These are phyloP conservation scores for Halichoerus grypus DNA, from an alignment of 2,113 vertebrate genomes.

Conservation along the genomic window DNA sequence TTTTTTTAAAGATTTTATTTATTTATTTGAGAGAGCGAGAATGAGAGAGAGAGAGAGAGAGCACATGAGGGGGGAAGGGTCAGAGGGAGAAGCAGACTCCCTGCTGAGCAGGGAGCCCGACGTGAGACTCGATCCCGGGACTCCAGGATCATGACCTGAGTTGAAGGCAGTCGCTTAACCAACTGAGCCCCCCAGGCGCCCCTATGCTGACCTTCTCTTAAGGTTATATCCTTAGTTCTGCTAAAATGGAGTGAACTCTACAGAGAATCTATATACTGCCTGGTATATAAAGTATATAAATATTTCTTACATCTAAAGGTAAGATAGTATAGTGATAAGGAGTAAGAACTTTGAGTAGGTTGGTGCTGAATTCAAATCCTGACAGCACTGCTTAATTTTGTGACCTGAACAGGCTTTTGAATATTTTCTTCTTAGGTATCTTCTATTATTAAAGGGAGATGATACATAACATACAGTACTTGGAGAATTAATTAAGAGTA, in stretches of 20 bases:
- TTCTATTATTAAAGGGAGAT: not conserved
- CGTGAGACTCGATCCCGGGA: no score
- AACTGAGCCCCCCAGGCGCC: no score
- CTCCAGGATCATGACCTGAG: no score
- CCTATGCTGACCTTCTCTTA: not conserved
- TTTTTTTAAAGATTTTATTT: no score
- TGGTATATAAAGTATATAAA: not conserved
- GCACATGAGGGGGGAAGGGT: no score
- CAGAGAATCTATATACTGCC: not conserved
- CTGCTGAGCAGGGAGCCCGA: no score
- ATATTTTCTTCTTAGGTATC: conserved; percentile 7
- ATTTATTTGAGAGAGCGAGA: no score
- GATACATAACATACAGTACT: not conserved
- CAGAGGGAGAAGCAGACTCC: no score
- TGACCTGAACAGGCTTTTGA: not conserved
- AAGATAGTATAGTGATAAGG: not conserved
- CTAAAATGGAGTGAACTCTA: conserved; percentile 19
- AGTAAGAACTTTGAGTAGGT: not conserved
- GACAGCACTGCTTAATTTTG: not conserved
- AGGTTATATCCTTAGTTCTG: not conserved
- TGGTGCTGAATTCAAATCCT: conserved; percentile 42
- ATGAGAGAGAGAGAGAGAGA: no score
- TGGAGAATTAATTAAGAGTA: conserved; percentile 22
- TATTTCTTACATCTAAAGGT: conserved; percentile 38
- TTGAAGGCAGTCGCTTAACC: no score